Percentiles rank a stretch among this genome's conserved stretches.
phyloP scores from a whole-genome alignment of 2,888 invertebrate species.

The Phlogophora meticulosa region DNA sequence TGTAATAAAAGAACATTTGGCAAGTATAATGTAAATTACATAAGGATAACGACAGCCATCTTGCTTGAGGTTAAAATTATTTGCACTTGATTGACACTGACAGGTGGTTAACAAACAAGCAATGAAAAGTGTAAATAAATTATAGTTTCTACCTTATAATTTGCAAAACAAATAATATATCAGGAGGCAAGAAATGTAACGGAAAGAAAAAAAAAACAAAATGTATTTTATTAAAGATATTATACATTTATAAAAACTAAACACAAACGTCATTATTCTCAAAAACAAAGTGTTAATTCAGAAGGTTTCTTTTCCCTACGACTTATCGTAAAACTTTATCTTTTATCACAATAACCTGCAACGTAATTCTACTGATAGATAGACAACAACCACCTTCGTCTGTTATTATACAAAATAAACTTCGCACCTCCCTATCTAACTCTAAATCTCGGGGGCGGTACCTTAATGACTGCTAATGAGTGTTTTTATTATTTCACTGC shows the following conservation, averaged over 20 bases:
- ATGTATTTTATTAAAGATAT: not conserved
- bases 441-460: constrained; percentile 87
- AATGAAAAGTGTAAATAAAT: constrained; percentile 48
- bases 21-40: constrained; percentile 53
- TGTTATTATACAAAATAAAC: constrained; percentile 85
- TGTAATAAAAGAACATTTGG: constrained; percentile 71
- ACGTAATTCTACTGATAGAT: constrained; percentile 70
- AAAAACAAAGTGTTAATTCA: constrained; percentile 52
- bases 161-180: constrained; percentile 35
- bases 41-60: constrained; percentile 38
- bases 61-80: constrained; percentile 59
- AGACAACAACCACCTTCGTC: constrained; percentile 73
- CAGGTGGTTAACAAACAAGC: constrained; percentile 51
- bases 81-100: constrained; percentile 56
- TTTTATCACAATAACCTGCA: constrained; percentile 43
- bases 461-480: constrained; percentile 90
- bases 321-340: constrained; percentile 43
- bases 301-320: constrained; percentile 13
- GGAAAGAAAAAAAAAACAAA: constrained; percentile 3
- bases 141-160: constrained; percentile 28
- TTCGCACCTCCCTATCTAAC: constrained; percentile 85
- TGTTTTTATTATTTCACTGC: constrained; percentile 90
- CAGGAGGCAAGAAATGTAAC: constrained; percentile 29
- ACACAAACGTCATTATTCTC: constrained; percentile 26
- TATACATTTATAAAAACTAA: constrained; percentile 7